Evolutionary conservation across 2,113 vertebrate species (phyloP).

Genomic region (Chlorodrepanis virens): DNA sequence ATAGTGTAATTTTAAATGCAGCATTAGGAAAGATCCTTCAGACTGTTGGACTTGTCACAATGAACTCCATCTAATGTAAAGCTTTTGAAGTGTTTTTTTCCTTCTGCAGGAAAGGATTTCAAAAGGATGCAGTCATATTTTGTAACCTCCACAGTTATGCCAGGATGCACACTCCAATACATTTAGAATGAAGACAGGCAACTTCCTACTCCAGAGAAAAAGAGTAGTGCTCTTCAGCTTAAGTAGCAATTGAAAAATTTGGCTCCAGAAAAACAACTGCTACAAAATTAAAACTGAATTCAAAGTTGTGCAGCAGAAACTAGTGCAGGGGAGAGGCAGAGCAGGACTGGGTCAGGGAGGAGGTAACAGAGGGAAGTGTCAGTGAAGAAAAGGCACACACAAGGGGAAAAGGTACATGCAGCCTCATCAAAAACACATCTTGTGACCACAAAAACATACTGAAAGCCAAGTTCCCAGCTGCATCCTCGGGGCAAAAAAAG

Average conservation of each 20-base stretch:
- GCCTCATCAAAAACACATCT: constrained; percentile 16
- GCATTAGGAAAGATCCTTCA: neutral
- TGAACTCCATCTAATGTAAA: neutral
- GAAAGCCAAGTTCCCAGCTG: constrained; percentile 32
- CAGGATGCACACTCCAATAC: neutral
- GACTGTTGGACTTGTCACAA: neutral
- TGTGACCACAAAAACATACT: constrained; percentile 29
- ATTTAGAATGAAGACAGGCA: neutral
- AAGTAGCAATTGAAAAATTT: constrained; percentile 30
- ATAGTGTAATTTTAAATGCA: neutral
- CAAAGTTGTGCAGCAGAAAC: constrained; percentile 14
- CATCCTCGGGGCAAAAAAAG: constrained; percentile 1
- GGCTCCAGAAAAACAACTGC: neutral
- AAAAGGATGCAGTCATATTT: neutral
- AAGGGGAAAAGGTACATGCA: constrained; percentile 15
- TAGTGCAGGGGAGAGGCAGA: constrained; percentile 31
- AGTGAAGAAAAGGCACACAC: neutral
- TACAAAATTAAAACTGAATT: constrained; percentile 12
- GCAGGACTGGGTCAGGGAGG: constrained; percentile 13
- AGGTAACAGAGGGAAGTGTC: constrained; percentile 24
- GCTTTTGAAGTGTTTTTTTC: neutral
- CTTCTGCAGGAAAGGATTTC: neutral
- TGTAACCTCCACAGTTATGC: neutral
- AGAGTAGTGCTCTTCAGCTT: neutral
- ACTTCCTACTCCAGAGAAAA: constrained; percentile 1